Evolutionary conservation across 2,113 vertebrate genomes (phyloP).

Genomic region (Salvelinus fontinalis): DNA sequence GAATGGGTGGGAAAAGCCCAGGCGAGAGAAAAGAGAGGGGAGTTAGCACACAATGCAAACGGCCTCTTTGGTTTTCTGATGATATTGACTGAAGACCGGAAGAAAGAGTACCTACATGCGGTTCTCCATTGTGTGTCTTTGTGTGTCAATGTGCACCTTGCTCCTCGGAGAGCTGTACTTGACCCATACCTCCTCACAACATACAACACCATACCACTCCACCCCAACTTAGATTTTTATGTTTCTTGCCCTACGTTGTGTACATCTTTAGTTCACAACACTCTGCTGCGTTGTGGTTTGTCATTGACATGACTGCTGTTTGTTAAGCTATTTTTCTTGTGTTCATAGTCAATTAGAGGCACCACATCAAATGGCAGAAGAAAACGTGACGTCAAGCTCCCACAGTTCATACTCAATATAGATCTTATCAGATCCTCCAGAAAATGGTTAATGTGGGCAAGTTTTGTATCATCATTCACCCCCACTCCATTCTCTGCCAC

Average conservation of each 20-base stretch:
- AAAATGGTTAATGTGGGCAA: slow-evolving; percentile 22
- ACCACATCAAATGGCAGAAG: not conserved
- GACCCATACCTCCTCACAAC: slow-evolving; percentile 20
- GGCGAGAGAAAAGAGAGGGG: slow-evolving; percentile 40
- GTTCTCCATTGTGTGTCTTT: slow-evolving; percentile 57
- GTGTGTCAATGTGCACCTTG: slow-evolving; percentile 36
- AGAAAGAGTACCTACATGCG: slow-evolving; percentile 51
- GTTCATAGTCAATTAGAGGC: too few species aligned
- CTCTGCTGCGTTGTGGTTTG: not conserved
- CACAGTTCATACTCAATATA: not conserved
- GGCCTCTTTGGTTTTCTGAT: slow-evolving; percentile 57
- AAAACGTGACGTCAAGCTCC: not conserved
- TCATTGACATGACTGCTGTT: too few species aligned
- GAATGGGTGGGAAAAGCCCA: slow-evolving; percentile 63
- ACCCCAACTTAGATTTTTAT: not conserved
- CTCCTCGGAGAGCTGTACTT: slow-evolving; percentile 35
- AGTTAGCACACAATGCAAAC: slow-evolving; percentile 54
- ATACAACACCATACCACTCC: not conserved
- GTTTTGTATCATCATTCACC: slow-evolving; percentile 9
- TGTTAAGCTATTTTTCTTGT: too few species aligned
- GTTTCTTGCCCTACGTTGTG: too few species aligned
- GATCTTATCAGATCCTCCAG: not conserved
- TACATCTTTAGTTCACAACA: not conserved
- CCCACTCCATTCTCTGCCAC: slow-evolving; percentile 19
- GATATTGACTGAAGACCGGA: slow-evolving; percentile 68